These are phyloP conservation scores for Achlya flavicornis DNA, from an alignment of 2,888 invertebrate genomes.

Conservation along the genomic window DNA sequence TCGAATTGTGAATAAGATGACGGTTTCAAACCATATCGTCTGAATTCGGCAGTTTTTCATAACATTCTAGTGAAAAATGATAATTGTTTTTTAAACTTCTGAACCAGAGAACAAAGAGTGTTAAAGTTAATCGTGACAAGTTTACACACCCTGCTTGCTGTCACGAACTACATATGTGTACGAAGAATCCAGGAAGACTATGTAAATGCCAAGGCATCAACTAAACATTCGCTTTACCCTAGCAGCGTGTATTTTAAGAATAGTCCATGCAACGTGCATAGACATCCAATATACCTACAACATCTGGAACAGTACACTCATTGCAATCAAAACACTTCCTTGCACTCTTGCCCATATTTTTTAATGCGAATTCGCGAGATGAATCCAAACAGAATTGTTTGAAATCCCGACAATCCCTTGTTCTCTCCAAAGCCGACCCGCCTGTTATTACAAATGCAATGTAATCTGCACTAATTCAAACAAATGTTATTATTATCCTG, in stretches of 20 bases:
- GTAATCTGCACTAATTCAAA: conserved; percentile 8
- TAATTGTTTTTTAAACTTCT: background rate
- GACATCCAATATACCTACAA: background rate
- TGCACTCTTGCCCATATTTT: conserved; percentile 1
- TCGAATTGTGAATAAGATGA: background rate
- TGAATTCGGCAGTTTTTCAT: background rate
- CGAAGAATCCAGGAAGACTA: no score
- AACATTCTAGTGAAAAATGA: background rate
- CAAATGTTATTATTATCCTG: conserved; percentile 8
- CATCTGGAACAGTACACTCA: background rate
- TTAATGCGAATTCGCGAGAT: background rate
- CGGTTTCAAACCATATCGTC: background rate
- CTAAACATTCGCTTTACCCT: background rate
- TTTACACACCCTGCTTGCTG: background rate
- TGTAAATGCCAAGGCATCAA: background rate
- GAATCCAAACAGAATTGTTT: background rate
- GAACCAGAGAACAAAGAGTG: background rate
- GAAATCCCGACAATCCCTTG: background rate
- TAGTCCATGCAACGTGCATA: background rate
- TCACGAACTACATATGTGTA: no score
- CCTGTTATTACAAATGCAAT: conserved; percentile 4
- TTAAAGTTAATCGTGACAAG: background rate
- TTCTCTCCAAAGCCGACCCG: background rate
- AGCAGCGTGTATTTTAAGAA: background rate
- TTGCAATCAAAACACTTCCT: background rate